Conservation (phyloP, 1,140 invertebrate species). For the roundworm (Caenorhabditis elegans) region WBcel235 BX284605.5:17940501-17941000, state of each 20-base stretch:
- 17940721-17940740: too few relatives aligned
- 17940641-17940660: too few relatives aligned
- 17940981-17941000: neutral
- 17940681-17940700: too few relatives aligned
- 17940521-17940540: too few relatives aligned
- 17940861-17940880: neutral
- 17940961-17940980: neutral
- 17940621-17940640: too few relatives aligned
- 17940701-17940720: too few relatives aligned
- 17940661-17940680: too few relatives aligned
- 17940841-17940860: neutral
- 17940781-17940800: constrained; percentile 75
- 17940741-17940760: constrained; percentile 32
- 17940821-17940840: neutral
- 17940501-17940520: too few relatives aligned
- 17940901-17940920: neutral
- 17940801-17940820: constrained; percentile 67
- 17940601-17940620: too few relatives aligned
- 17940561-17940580: too few relatives aligned
- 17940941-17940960: neutral
- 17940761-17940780: constrained; percentile 56
- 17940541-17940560: too few relatives aligned
- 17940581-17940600: too few relatives aligned
- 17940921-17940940: neutral
- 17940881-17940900: neutral